Evolutionary conservation across 2,888 invertebrate species (phyloP), one percentile per base, ranked within the genome.

Genomic region (Seira sanloemensis): DNA sequence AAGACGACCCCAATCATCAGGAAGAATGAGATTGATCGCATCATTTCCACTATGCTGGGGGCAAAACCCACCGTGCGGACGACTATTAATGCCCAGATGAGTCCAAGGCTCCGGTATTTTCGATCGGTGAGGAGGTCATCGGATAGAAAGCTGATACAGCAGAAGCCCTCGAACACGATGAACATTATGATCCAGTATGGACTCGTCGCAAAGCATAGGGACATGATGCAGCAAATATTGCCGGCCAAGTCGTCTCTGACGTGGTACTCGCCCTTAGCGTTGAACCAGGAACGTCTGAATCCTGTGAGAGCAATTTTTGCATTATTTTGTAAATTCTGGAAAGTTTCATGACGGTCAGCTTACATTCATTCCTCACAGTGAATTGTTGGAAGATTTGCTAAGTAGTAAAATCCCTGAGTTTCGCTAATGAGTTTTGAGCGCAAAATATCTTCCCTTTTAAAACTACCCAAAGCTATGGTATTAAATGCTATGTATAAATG

Each of bases 201-300:
- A 18, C n/a, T 62, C 21, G 46, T 23, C 0, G 5, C 66, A 4
- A 66, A 23, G 1, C 18, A 1, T 5, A 66, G 24, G 12, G 18
- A 2, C n/a, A 25, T 16, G 2, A 37, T 2, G 23, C 21, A 24
- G 0, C 0, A 0, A 5, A 2, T 7, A 7, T 2, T 1, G 9
- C 65, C 74, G 4, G 19, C 1, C 0, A 65, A 0, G 23, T 74
- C 74, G 4, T 65, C 65, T 2, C 74, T 50, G 19, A 37, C 65
- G 19, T 65, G 24, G 23, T 5, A 74, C 19, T 74, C n/a, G 16
- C 74, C 74, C 9, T 74, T 27, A 5, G n/a, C 4, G 65, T 74
- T 21, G 65, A 65, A 65, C 1, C 19, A 50, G 0, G 26, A n/a
- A 1, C 65, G 74, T 26, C 37, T 1, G 23, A 24, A 74, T 27